These are phyloP conservation scores for Lysandra coridon DNA, from an alignment of 2,888 invertebrate species.

Conservation along the genomic window DNA sequence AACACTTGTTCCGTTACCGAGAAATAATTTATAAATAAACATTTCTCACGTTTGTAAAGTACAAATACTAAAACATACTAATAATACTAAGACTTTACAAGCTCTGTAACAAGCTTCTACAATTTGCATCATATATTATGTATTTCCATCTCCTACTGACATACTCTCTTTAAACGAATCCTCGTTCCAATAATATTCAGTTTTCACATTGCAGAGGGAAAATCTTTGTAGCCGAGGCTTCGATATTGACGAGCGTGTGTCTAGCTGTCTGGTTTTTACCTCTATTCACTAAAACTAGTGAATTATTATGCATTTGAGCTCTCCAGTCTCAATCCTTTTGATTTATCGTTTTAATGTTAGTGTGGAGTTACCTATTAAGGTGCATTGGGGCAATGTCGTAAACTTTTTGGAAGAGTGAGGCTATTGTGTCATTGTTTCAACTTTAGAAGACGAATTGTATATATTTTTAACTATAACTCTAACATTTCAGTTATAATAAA, in stretches of 20 bases:
- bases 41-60: no score
- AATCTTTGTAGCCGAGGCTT: neutral
- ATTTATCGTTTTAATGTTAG: neutral
- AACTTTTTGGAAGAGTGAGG: no score
- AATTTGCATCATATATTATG: neutral
- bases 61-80: neutral
- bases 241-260: constrained; percentile 3
- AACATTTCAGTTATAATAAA: no score
- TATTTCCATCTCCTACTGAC: neutral
- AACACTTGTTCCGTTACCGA: no score
- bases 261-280: constrained; percentile 8
- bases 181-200: constrained; percentile 11
- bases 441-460: no score
- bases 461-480: no score
- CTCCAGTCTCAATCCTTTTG: neutral
- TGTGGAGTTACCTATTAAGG: no score
- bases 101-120: neutral
- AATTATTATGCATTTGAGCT: constrained; percentile 8
- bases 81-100: neutral
- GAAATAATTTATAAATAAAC: no score
- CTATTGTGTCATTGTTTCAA: no score
- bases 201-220: constrained; percentile 1
- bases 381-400: no score
- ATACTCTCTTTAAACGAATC: constrained; percentile 5
- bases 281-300: neutral